Conservation (phyloP, 1,140 invertebrate genomes). For the Drosophila bifasciata region DNA sequence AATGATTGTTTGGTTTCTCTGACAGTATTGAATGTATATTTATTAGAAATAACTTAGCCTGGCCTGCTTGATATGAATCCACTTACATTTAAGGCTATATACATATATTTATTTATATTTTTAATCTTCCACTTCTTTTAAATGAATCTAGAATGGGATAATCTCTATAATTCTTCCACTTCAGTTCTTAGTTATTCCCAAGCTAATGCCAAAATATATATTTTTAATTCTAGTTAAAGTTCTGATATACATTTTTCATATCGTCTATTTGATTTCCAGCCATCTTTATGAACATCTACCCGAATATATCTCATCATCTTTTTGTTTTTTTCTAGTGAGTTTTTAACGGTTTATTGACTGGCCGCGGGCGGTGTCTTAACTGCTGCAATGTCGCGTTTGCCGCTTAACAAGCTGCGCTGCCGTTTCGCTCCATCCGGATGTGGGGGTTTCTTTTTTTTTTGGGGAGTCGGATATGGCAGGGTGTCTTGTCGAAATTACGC, state of each 20-base stretch:
- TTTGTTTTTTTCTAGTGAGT: conserved; percentile 46
- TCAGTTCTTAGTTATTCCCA: conserved; percentile 1
- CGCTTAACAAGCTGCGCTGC: conserved; percentile 51
- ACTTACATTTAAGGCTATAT: too few relatives aligned
- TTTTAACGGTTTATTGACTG: conserved; percentile 82
- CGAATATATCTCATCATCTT: conserved; percentile 25
- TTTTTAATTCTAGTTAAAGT: neutral
- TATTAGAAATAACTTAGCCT: too few relatives aligned
- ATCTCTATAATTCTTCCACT: conserved; percentile 4
- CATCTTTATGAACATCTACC: neutral
- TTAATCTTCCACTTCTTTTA: neutral
- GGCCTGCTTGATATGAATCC: too few relatives aligned
- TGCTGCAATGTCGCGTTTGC: conserved; percentile 64
- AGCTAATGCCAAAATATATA: too few relatives aligned
- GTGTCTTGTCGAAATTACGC: conserved; percentile 79
- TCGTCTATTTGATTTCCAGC: conserved; percentile 3
- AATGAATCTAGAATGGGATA: neutral
- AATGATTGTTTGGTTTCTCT: too few relatives aligned
- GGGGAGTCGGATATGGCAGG: conserved; percentile 21
- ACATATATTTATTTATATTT: too few relatives aligned
- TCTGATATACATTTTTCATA: neutral
- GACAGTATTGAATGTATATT: too few relatives aligned
- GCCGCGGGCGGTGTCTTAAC: conserved; percentile 75
- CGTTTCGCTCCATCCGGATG: conserved; percentile 41
- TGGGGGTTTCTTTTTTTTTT: too few relatives aligned